Evolutionary conservation across 2,113 vertebrate genomes (phyloP).

Genomic region (Irena cyanogastra): DNA sequence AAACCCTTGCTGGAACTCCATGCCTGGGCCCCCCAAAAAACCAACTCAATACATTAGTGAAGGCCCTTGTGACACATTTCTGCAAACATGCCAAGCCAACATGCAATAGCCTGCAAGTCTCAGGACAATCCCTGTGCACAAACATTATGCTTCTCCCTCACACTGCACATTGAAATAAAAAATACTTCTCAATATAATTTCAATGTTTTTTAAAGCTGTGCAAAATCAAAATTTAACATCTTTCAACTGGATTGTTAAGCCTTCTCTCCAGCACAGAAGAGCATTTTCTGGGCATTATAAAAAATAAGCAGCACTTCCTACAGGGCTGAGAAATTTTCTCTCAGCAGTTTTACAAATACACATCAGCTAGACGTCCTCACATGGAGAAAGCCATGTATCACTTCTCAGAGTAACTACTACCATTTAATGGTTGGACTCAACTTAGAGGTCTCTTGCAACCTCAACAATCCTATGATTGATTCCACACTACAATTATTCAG

Average conservation of each 20-base stretch:
- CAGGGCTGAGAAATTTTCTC: neutral
- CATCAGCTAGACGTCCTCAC: neutral
- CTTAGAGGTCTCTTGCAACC: neutral
- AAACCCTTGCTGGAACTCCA: no score
- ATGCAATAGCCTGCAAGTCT: neutral
- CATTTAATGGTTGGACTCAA: neutral
- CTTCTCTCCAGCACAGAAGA: neutral
- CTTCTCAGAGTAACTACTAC: neutral
- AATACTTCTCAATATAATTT: neutral
- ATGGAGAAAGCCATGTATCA: accelerated
- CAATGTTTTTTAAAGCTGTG: neutral
- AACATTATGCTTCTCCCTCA: neutral
- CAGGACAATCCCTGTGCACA: neutral
- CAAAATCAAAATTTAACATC: accelerated
- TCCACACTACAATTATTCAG: neutral
- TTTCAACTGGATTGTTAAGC: neutral
- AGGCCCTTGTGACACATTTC: neutral
- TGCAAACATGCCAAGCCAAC: neutral
- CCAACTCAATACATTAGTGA: neutral
- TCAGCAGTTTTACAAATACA: neutral
- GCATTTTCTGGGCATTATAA: neutral
- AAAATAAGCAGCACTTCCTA: neutral
- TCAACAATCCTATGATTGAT: neutral
- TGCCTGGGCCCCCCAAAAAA: no score
- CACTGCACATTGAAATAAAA: neutral